These are phyloP conservation scores for Amphipyra tragopoginis DNA, from an alignment of 2,888 invertebrate species.

Conservation along the genomic window DNA sequence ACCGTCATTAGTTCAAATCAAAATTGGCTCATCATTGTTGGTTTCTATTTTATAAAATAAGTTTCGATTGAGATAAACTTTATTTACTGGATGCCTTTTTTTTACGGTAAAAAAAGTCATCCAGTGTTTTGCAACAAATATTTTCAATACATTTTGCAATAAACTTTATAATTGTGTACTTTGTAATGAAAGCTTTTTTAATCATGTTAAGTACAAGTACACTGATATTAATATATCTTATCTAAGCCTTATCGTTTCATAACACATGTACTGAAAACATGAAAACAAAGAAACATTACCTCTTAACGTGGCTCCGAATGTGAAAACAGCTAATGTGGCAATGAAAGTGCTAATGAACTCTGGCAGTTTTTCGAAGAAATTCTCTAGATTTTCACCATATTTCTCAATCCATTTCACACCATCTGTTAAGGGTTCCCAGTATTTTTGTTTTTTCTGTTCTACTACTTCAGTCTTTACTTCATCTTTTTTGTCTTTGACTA, in stretches of 20 bases:
- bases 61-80: no score
- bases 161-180: no score
- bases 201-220: no score
- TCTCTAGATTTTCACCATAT: conserved; percentile 87
- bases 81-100: no score
- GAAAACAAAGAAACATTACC: conserved; percentile 75
- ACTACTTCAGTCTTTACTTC: conserved; percentile 30
- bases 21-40: no score
- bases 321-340: conserved; percentile 90
- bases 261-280: neutral
- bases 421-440: conserved; percentile 88
- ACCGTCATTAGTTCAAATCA: neutral
- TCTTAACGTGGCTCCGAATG: conserved; percentile 91
- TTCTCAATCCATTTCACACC: conserved; percentile 91
- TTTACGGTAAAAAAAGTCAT: no score
- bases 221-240: no score
- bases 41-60: no score
- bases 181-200: no score
- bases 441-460: conserved; percentile 59
- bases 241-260: neutral
- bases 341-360: conserved; percentile 87
- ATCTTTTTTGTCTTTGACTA: conserved; percentile 36
- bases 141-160: no score
- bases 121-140: no score
- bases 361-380: conserved; percentile 89